Conservation (phyloP, 2,113 vertebrate genomes). For the Phaethon lepturus region DNA sequence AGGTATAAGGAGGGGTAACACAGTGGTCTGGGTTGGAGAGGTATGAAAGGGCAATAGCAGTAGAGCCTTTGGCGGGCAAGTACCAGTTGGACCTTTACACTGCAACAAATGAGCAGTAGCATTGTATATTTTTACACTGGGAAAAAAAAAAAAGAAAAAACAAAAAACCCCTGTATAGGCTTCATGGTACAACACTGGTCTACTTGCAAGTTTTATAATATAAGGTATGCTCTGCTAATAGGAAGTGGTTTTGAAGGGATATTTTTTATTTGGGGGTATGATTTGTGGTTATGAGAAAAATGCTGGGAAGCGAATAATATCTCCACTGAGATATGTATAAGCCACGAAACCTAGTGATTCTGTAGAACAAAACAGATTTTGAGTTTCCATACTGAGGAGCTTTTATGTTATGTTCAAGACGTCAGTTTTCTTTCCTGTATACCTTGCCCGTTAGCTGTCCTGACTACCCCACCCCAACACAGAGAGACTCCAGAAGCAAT, state of each 20-base stretch:
- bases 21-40: constrained; percentile 94
- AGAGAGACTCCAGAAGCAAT: neutral
- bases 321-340: constrained; percentile 22
- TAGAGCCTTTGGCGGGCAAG: constrained; percentile 38
- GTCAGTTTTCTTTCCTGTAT: neutral
- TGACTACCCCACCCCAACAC: neutral
- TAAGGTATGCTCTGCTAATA: constrained; percentile 70
- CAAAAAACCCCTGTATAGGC: constrained; percentile 68
- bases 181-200: constrained; percentile 80
- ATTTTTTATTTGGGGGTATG: constrained; percentile 61
- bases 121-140: constrained; percentile 82
- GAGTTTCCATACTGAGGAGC: constrained; percentile 15
- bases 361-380: neutral
- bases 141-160: neutral
- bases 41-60: constrained; percentile 81
- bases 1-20: constrained; percentile 87
- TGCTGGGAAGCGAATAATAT: constrained; percentile 25
- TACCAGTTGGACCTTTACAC: constrained; percentile 59
- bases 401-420: constrained; percentile 12
- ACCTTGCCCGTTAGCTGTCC: neutral
- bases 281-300: constrained; percentile 57
- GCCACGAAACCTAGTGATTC: constrained; percentile 36
- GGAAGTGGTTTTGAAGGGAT: constrained; percentile 54
- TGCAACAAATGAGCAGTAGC: constrained; percentile 60
- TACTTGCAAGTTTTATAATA: constrained; percentile 77